Conservation (phyloP, 2,113 vertebrate species). For the Plotosus lineatus region DNA sequence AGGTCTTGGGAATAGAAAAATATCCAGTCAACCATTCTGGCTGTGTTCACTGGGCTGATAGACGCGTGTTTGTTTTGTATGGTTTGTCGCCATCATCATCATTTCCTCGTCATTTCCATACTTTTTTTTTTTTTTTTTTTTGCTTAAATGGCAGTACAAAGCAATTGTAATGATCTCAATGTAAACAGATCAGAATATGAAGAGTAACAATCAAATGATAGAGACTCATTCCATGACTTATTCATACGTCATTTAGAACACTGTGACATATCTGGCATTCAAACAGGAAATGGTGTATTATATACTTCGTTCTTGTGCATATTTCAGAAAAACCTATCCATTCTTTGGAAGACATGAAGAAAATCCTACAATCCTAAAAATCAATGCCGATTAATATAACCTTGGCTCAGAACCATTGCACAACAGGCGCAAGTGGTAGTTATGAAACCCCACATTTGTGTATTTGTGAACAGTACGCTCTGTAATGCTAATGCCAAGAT, state of each 20-base stretch:
- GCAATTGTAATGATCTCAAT: background rate
- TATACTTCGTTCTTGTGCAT: background rate
- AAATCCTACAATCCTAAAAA: background rate
- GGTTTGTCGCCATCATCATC: too few species aligned
- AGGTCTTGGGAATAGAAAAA: conserved; percentile 13
- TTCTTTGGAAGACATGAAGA: background rate
- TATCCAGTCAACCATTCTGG: background rate
- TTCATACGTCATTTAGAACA: background rate
- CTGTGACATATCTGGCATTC: background rate
- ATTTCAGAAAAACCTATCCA: background rate
- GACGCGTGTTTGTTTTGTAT: background rate
- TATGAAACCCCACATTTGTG: conserved; percentile 21
- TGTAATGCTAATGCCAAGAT: background rate
- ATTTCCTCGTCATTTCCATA: background rate
- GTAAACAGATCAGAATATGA: conserved; percentile 17
- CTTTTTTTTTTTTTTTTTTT: background rate
- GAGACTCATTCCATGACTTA: background rate
- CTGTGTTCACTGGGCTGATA: background rate
- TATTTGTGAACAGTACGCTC: background rate
- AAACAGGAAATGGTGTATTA: background rate
- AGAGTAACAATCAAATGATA: background rate
- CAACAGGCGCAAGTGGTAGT: conserved; percentile 6
- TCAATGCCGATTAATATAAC: background rate
- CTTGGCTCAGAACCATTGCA: background rate
- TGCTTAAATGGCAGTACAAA: background rate